phyloP scores from a whole-genome alignment of 64 coral and sea anemone species.

The Pocillopora damicornis region DNA sequence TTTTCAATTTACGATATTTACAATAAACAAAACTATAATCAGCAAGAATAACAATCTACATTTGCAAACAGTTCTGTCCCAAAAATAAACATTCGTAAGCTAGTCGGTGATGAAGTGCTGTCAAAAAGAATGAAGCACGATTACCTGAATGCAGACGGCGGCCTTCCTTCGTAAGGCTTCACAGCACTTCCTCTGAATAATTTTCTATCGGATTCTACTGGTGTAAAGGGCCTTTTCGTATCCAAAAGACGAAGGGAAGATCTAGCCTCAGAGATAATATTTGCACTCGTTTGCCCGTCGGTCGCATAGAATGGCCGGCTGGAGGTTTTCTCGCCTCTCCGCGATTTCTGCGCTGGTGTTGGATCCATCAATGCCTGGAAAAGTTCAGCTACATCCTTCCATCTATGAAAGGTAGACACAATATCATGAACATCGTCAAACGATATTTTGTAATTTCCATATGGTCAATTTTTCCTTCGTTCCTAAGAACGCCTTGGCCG shows the following conservation, averaged over 20 bases:
- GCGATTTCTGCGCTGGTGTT: slow-evolving; percentile 1
- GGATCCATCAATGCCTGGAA: neutral
- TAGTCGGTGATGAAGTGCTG: neutral
- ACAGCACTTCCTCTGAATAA: slow-evolving; percentile 28
- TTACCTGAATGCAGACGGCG: slow-evolving; percentile 61
- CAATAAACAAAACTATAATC: slow-evolving; percentile 1
- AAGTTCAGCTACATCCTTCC: slow-evolving; percentile 15
- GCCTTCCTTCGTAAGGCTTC: slow-evolving; percentile 47
- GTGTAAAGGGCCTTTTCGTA: slow-evolving; percentile 61
- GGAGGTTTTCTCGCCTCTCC: slow-evolving; percentile 17
- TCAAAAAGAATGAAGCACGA: neutral
- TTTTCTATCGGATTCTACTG: slow-evolving; percentile 50
- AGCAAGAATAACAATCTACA: neutral
- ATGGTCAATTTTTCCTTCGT: slow-evolving; percentile 9
- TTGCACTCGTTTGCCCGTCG: slow-evolving; percentile 50
- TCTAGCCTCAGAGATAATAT: slow-evolving; percentile 59
- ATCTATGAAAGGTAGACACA: slow-evolving; percentile 1
- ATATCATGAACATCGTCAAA: neutral
- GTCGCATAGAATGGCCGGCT: slow-evolving; percentile 57
- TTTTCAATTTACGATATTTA: neutral
- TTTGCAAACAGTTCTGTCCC: neutral
- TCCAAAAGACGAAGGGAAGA: slow-evolving; percentile 47
- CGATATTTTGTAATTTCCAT: neutral
- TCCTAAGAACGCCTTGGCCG: slow-evolving; percentile 62
- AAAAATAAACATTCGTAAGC: neutral